Base-by-base conservation (phyloP, 2,888 invertebrate species). In the Lacanobia oleracea region DNA sequence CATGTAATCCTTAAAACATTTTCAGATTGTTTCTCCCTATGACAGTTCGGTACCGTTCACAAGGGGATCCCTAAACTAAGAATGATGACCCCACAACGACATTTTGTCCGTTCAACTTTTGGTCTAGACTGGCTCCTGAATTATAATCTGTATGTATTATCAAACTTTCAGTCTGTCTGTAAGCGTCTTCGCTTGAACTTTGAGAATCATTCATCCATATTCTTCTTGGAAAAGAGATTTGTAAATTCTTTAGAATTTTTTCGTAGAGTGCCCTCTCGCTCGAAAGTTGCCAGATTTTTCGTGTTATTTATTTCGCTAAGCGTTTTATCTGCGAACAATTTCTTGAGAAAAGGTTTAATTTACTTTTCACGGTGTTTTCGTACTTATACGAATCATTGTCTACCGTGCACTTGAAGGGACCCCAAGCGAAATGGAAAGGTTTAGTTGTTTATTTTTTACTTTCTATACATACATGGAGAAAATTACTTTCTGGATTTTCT, bases 1-100 rank as follows among this genome's bases (percentile, higher is more conserved):
- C 63, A 43, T 48, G 21, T 37, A n/a, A 21, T 56, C 64, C 40
- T 71, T 61, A 66, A 76, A 76, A 63, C n/a, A 59, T 56, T 54
- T 40, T 51, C 56, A 64, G 14, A 65, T 67, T 21, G 21, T 65
- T 62, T 57, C 64, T 65, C 48, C 27, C 40, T 51, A 14, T 50
- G 56, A 50, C 67, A 62, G 57, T 21, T n/a, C 37, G 27, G 43
- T 40, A 18, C 43, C 62, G 51, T 45, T 57, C 68, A 21, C 73
- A 64, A 54, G 67, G 79, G 79, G 77, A 61, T 50, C 37, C 23
- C 73, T 69, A 65, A 77, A 77, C 77, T 64, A 69, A 69, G 79
- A 80, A 72, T 80, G 50, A 80, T 80, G 68, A 69, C 80, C 73
- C 60, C 59, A 48, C 64, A 79, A 72, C 54, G 80, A 64, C 66